phyloP scores from a whole-genome alignment of 2,797 vertebrate species.

The Sebastes diaconus region DNA sequence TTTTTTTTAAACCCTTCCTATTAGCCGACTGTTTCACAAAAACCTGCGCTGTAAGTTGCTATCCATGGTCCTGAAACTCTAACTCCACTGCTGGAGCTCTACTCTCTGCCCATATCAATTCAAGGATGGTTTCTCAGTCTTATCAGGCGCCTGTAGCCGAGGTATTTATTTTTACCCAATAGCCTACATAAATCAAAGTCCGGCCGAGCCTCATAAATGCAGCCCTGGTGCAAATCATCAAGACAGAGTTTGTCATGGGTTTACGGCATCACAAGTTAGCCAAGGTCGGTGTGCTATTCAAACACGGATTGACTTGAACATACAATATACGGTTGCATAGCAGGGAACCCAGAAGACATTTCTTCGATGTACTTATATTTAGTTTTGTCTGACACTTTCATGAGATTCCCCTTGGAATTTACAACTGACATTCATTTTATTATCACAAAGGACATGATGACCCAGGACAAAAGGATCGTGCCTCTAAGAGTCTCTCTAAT shows the following conservation, averaged over 20 bases:
- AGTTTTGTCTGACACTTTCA: slow-evolving; percentile 9
- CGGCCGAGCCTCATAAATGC: background rate
- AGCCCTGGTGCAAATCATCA: background rate
- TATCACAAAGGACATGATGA: slow-evolving; percentile 25
- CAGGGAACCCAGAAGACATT: background rate
- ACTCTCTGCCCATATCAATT: background rate
- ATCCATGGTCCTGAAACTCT: background rate
- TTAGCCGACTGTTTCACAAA: background rate
- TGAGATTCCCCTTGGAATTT: slow-evolving; percentile 2
- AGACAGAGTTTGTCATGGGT: background rate
- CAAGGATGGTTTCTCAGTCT: background rate
- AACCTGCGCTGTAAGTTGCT: background rate
- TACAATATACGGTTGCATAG: background rate
- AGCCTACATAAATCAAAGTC: slow-evolving; percentile 23
- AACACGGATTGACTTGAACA: background rate
- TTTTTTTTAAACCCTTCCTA: background rate
- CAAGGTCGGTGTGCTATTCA: background rate
- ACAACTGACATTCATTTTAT: slow-evolving; percentile 14
- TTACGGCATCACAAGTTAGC: background rate
- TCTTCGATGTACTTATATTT: background rate
- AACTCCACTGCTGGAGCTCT: background rate
- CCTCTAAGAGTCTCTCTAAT: slow-evolving; percentile 47
- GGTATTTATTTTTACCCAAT: background rate
- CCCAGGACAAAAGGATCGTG: slow-evolving; percentile 6
- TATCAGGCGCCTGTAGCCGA: background rate